Evolutionary conservation across 2,113 vertebrate genomes (phyloP).

Genomic region (Phalacrocorax brasilianus): DNA sequence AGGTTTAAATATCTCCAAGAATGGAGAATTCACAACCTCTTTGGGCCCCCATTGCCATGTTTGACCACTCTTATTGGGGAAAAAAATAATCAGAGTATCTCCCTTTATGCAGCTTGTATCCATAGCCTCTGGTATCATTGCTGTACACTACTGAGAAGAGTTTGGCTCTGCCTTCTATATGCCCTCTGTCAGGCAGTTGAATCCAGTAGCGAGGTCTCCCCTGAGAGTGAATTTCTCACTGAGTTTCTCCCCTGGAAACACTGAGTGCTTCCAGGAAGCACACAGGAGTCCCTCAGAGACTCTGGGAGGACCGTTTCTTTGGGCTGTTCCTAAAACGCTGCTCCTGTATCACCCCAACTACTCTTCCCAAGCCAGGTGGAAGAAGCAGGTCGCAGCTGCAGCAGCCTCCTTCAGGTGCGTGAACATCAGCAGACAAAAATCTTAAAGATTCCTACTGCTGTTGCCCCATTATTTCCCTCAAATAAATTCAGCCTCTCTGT

Average conservation of each 20-base stretch:
- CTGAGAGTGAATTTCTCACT: background rate
- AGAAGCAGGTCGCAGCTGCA: background rate
- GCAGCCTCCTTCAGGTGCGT: accelerated
- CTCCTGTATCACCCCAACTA: accelerated
- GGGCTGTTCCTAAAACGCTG: background rate
- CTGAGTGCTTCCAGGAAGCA: background rate
- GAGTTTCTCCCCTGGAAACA: background rate
- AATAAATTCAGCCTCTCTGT: background rate
- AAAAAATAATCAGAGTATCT: background rate
- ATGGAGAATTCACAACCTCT: background rate
- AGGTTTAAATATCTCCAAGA: background rate
- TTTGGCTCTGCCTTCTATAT: background rate
- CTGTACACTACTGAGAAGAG: background rate
- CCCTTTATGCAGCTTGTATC: background rate
- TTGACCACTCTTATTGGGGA: background rate
- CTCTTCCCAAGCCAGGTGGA: background rate
- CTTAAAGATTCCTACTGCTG: background rate
- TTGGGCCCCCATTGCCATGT: background rate
- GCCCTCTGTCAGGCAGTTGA: background rate
- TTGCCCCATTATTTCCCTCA: background rate
- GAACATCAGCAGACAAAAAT: background rate
- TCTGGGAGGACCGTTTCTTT: background rate
- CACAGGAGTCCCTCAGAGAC: background rate
- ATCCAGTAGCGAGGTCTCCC: background rate
- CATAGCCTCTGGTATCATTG: background rate